Base-by-base conservation (phyloP, 2,113 vertebrate genomes). In the Engraulis encrasicolus region DNA sequence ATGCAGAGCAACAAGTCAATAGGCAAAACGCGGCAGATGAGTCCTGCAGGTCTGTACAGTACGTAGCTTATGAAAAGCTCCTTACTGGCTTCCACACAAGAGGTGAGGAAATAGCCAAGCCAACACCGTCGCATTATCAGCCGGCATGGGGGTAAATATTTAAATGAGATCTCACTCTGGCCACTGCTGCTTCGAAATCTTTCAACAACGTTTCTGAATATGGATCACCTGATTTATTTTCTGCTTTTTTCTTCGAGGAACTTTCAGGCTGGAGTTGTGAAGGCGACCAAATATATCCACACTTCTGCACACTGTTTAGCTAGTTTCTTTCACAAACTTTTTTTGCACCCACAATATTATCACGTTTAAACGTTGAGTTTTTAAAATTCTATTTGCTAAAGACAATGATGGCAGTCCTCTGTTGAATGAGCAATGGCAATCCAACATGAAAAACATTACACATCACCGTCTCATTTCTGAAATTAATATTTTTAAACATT, bases 1-100 rank as follows among this genome's bases (percentile, higher is more conserved):
- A 89, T 90, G 90, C 88, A 90, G 90, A 94, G 92, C 93, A 93
- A 94, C 94, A 95, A 95, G 93, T 94, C 90, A 93, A 92, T 90
- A 91, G 88, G 83, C 89, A 74, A 77, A 83, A 87, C 36, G 27
- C 90, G n/a, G 89, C 89, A 84, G 88, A 88, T 90, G 86, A 92
- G 90, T 90, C 87, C 89, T 87, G 86, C 87, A 92, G 92, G 92
- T 92, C 9, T 92, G 91, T n/a, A n/a, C n/a, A n/a, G n/a, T n/a
- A n/a, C n/a, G n/a, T 89, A 90, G 91, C 92, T 94, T 93, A 93
- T 90, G 90, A 91, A 93, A 93, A 94, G 91, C 92, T 91, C 93
- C 93, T 94, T 93, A 94, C 90, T 87, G 87, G 88, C 92, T 91
- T 91, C 90, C 89, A n/a, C 88, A 54, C 31, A 91, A n/a, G 90